Base-by-base conservation (phyloP, 2,797 vertebrate species). In the Merluccius polli region DNA sequence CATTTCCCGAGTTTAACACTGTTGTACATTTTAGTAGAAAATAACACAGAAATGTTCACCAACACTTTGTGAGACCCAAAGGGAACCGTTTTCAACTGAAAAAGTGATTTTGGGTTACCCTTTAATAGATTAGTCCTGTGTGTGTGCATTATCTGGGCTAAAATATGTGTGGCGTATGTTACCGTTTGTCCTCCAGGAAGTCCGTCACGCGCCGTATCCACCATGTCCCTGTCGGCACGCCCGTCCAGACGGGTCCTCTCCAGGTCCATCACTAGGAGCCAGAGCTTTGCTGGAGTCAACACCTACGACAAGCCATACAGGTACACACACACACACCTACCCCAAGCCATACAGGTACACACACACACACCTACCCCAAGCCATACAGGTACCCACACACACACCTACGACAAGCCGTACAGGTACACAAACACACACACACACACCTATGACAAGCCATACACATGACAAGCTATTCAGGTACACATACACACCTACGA, bases 251-350 rank as follows among this genome's bases (percentile, higher is more conserved):
- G 94, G 74, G 89, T 93, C 87, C 89, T 94, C 72, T 88, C 93
- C 87, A 92, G 91, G 88, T 93, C 94, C 92, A 95, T 99, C 93
- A 96, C 85, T 97, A 99, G 98, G 90, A 99, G 97, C 91, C 97
- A 98, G 90, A 98, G 97, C 78, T 99, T 98, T 31, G 96, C 96
- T 6, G 98, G 97, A 78, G 95, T 98, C 89, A 97, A 97, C 91
- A 94, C 94, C n/a, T 92, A 94, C 81, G 96, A 98, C 86, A 96
- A 95, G 82, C 87, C 93, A 52, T 95, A 95, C 92, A 96, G 97
- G 97, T 98, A 90, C 13, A 32, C 29, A 72, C 35, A 32, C 65
- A 75, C 59, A 63, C 59, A 38, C 36, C 12, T 52, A 44, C n/a
- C 30, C 29, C 13, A 31, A 9, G 21, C 48, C 29, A 70, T 41